Base-by-base conservation (phyloP, 2,888 invertebrate genomes). In the Crepidodera aurea region DNA sequence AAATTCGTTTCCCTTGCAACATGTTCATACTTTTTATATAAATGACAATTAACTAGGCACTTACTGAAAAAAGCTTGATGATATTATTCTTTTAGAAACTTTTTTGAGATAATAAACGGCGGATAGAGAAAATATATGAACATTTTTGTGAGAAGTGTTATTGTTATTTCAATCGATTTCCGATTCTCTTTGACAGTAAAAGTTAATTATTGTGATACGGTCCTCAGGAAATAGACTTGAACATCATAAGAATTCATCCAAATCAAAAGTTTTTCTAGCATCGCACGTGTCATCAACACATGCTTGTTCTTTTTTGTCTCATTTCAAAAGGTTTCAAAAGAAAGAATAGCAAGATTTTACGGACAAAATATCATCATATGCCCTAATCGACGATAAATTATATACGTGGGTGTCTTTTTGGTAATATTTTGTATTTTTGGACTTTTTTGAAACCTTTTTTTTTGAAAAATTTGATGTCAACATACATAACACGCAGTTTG, bases 161-260 rank as follows among this genome's bases (percentile, higher is more conserved):
- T 46, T 46, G 40, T 29, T 44, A 13, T 32, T 44, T 32, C 16
- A 58, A 55, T 51, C 46, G 48, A 51, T 56, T 56, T 25, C 32
- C 27, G 15, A 44, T 56, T 60, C 39, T 57, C 62, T 64, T 58
- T 62, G 64, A 68, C 71, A 70, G 71, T 73, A 69, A n/a, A n/a
- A 67, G 69, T 74, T 69, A 76, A 78, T 70, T 73, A 72, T 70
- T 80, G 81, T 82, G 81, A 82, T 82, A 82, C 77, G 78, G 78
- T 80, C 80, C 81, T 82, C 81, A 82, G 81, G 81, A 79, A 78
- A 75, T 72, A 73, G 71, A 72, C 75, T 75, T 71, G 77, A 74
- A 76, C 77, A 76, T 79, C 77, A 75, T 76, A 60, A 67, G 59
- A 64, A 66, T 72, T 75, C 73, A 77, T 76, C 69, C 69, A 72